Percentiles rank a stretch among this genome's conserved stretches.
These are phyloP conservation scores for Anarsia innoxiella DNA, from an alignment of 2,888 invertebrate genomes.

Conservation along the genomic window DNA sequence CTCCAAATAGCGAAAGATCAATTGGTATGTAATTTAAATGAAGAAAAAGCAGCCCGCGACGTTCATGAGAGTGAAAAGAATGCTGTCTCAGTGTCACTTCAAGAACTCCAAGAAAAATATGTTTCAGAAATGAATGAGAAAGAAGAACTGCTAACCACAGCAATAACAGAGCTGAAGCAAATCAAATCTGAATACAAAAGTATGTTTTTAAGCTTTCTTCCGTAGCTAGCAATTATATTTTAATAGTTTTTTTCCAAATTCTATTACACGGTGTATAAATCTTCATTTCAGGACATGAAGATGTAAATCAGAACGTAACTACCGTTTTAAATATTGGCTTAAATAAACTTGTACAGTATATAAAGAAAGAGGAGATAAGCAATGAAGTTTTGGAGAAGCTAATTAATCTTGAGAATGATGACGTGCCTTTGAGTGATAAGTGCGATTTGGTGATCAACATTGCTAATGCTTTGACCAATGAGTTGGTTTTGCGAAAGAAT, in stretches of 20 bases:
- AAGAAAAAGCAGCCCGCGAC: conserved; percentile 29
- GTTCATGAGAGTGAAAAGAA: conserved; percentile 28
- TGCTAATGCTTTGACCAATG: conserved; percentile 27
- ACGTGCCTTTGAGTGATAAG: conserved; percentile 19
- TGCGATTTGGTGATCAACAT: conserved; percentile 30
- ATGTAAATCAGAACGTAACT: conserved; percentile 21
- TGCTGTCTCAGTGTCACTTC: conserved; percentile 21
- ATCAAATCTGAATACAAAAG: conserved; percentile 30
- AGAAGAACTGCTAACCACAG: conserved; percentile 24
- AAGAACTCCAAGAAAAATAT: conserved; percentile 24
- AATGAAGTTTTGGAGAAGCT: conserved; percentile 28
- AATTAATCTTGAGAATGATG: conserved; percentile 11
- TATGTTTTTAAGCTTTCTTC: conserved; percentile 23
- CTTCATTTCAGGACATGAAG: conserved; percentile 28
- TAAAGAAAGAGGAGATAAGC: conserved; percentile 23
- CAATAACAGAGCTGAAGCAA: conserved; percentile 22
- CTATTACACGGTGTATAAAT: background rate
- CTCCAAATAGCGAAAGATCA: conserved; percentile 24
- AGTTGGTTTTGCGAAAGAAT: conserved; percentile 27
- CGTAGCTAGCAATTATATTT: conserved; percentile 3
- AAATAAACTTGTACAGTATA: conserved; percentile 24
- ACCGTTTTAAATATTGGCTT: conserved; percentile 25
- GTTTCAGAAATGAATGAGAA: conserved; percentile 19
- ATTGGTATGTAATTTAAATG: conserved; percentile 20
- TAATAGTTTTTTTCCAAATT: background rate